These are phyloP conservation scores for Drosophila kanapiae DNA, from an alignment of 1,140 invertebrate species.

Conservation along the genomic window DNA sequence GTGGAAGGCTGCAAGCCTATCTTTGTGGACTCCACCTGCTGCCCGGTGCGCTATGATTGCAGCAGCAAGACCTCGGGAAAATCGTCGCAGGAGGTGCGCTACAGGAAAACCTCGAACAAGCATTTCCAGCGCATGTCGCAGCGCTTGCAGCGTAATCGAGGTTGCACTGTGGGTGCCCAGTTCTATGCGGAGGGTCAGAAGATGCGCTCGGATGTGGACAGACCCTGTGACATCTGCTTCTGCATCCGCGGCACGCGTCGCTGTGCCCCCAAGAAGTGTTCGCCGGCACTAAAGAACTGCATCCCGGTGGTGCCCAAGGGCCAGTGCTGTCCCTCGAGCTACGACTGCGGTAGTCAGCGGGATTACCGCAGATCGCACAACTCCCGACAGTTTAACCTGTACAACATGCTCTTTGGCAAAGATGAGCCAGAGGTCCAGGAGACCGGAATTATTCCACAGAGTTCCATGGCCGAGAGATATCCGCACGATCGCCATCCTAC, in stretches of 20 bases:
- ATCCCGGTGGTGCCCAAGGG: slow-evolving; percentile 90
- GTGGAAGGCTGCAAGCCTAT: slow-evolving; percentile 90
- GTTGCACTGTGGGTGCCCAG: slow-evolving; percentile 88
- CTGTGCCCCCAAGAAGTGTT: slow-evolving; percentile 91
- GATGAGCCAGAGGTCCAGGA: slow-evolving; percentile 61
- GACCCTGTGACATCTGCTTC: slow-evolving; percentile 92
- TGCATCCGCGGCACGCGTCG: slow-evolving; percentile 91
- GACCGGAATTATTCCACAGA: slow-evolving; percentile 33
- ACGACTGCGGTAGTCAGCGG: slow-evolving; percentile 90
- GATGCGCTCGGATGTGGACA: slow-evolving; percentile 88
- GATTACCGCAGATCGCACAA: slow-evolving; percentile 65
- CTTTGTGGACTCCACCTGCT: slow-evolving; percentile 91
- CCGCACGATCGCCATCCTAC: slow-evolving; percentile 75
- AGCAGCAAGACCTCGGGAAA: slow-evolving; percentile 86
- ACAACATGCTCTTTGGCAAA: slow-evolving; percentile 80
- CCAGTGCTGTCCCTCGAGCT: slow-evolving; percentile 94
- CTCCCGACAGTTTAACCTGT: slow-evolving; percentile 81
- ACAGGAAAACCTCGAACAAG: slow-evolving; percentile 75
- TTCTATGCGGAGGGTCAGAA: slow-evolving; percentile 91
- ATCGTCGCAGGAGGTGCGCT: slow-evolving; percentile 76
- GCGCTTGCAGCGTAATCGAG: slow-evolving; percentile 74
- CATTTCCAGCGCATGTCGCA: slow-evolving; percentile 80
- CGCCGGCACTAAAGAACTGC: slow-evolving; percentile 91
- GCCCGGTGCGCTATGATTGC: slow-evolving; percentile 94
- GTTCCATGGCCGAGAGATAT: slow-evolving; percentile 69